Percentiles rank a stretch among this genome's conserved stretches.
Conservation (phyloP, 2,888 invertebrate species). For the Tiliacea aurago region DNA sequence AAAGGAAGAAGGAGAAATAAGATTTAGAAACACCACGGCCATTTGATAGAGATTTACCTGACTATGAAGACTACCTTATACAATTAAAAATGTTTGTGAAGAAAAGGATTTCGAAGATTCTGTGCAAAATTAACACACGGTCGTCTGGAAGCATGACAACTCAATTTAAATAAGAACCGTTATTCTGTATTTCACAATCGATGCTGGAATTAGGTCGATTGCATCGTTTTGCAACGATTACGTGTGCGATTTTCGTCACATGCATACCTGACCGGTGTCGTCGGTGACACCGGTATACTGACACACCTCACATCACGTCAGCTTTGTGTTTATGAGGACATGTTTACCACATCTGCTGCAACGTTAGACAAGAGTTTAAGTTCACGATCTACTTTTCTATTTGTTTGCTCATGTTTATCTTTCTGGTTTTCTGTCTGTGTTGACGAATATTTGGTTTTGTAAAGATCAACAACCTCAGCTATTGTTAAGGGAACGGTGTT, state of each 20-base stretch:
- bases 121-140: not conserved
- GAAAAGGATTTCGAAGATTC: not conserved
- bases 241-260: constrained; percentile 63
- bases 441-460: not conserved
- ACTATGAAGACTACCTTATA: not conserved
- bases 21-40: not conserved
- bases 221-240: constrained; percentile 66
- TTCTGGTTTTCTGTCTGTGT: not conserved
- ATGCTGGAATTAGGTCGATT: constrained; percentile 60
- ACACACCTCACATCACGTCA: constrained; percentile 52
- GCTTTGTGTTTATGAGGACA: constrained; percentile 24
- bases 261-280: constrained; percentile 46
- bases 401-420: not conserved
- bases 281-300: constrained; percentile 35
- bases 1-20: not conserved
- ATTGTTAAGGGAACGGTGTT: not conserved
- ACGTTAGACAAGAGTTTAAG: constrained; percentile 50
- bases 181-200: constrained; percentile 53
- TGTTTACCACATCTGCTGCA: constrained; percentile 44
- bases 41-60: not conserved
- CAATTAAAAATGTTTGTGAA: not conserved
- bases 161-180: constrained; percentile 42
- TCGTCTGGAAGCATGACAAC: constrained; percentile 10
- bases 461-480: not conserved
- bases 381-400: constrained; percentile 58